phyloP scores from a whole-genome alignment of 1,140 invertebrate species.

The Zelostemma sp. region DNA sequence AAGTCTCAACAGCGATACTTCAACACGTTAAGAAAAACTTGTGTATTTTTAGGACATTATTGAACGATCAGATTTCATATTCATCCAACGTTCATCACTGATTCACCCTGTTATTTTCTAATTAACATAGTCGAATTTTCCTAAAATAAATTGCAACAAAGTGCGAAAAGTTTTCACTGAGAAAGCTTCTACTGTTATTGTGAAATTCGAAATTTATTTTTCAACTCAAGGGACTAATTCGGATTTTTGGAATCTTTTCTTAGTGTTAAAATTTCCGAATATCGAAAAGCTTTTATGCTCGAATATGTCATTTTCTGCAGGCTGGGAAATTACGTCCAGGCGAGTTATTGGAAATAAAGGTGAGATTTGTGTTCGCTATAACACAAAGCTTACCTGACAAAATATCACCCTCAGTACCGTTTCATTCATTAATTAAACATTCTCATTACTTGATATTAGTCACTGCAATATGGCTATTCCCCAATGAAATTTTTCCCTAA shows the following conservation, averaged over 20 bases:
- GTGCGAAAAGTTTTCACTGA: too few relatives aligned
- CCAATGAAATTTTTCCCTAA: background rate
- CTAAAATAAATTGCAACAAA: too few relatives aligned
- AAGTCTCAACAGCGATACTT: background rate
- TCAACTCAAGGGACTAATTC: too few relatives aligned
- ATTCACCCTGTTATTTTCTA: constrained; percentile 1
- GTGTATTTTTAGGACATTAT: too few relatives aligned
- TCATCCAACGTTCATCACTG: background rate
- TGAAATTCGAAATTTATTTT: too few relatives aligned
- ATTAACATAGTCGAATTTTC: too few relatives aligned
- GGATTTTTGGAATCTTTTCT: too few relatives aligned
- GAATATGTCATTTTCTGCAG: constrained; percentile 71
- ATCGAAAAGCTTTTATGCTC: constrained; percentile 47
- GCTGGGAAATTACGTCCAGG: constrained; percentile 82
- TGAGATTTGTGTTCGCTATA: constrained; percentile 77
- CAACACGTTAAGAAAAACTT: too few relatives aligned
- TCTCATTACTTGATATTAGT: constrained; percentile 16
- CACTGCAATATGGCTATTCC: constrained; percentile 16
- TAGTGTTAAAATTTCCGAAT: background rate
- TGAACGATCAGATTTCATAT: background rate
- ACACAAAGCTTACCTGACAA: constrained; percentile 75
- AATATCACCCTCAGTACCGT: constrained; percentile 50
- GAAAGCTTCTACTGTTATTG: too few relatives aligned
- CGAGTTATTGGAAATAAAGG: constrained; percentile 83
- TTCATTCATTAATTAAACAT: constrained; percentile 32